Evolutionary conservation across 2,888 invertebrate species (phyloP).

Genomic region (Phengaris arion): DNA sequence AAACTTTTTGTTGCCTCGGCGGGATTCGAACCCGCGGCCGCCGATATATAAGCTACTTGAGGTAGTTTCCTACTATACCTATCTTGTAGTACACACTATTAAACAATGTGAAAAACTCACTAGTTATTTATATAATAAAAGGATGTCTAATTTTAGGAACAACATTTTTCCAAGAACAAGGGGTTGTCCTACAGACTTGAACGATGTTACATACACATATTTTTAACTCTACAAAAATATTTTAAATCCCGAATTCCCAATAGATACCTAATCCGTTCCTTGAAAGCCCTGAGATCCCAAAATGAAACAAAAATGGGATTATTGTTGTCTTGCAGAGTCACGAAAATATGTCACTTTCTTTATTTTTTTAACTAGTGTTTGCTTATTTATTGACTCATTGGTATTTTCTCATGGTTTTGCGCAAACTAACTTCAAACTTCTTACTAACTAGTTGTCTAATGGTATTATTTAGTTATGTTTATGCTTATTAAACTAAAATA

Average conservation of each 20-base stretch:
- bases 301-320: constrained; percentile 1
- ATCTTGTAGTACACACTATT: too few species aligned
- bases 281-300: not conserved
- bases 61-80: too few species aligned
- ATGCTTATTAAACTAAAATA: too few species aligned
- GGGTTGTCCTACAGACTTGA: too few species aligned
- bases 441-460: not conserved
- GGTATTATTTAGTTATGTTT: too few species aligned
- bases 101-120: too few species aligned
- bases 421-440: not conserved
- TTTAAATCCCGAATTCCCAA: not conserved
- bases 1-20: too few species aligned
- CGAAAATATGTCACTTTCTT: not conserved
- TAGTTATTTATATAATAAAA: too few species aligned
- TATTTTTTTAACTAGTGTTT: not conserved
- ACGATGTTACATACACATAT: not conserved
- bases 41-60: too few species aligned
- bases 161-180: too few species aligned
- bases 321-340: not conserved
- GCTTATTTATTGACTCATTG: not conserved
- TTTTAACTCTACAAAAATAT: not conserved
- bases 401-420: not conserved
- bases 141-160: too few species aligned
- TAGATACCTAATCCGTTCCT: not conserved
- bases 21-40: too few species aligned